Base-by-base conservation (phyloP, 30 jellyfish, hydroid and myxozoan genomes). In the Aurelia sp. region DNA sequence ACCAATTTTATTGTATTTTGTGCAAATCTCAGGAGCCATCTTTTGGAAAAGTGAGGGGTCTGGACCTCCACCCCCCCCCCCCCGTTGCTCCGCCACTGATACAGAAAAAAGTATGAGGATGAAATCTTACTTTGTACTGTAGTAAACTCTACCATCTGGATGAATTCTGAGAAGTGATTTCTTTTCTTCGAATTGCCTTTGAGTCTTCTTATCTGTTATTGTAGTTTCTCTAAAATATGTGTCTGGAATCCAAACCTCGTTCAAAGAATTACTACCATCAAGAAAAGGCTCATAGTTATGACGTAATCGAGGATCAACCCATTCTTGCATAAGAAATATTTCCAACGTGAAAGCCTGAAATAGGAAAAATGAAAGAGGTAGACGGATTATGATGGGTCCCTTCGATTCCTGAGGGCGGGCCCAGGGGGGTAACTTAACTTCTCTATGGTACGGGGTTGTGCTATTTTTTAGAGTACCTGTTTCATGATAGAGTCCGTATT, bases 221-320 rank as follows among this genome's bases (percentile, higher is more conserved):
- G 89, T 86, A n/a, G 98, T 44, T 62, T 92, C 97, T 19, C 67
- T 91, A 75, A 92, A 92, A 65, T 86, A 92, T 23, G 98, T 86
- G 68, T 92, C 98, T 4, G 98, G 98, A 51, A 87, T 76, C 98
- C 98, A 92, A 4, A 92, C 51, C 3, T 72, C 77, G 20, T 66
- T 79, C 8, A 61, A 9, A 30, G 87, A 75, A 21, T 71, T 59
- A 67, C 92, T 76, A 59, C 82, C 97, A 65, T 92, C 98, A 11
- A 92, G 84, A 52, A 80, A 62, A 3, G 71, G 74, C 13, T 12
- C 59, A 70, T 76, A 47, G 67, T 74, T 65, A 64, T 92, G 98
- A 40, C 86, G 92, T 35, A 92, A 61, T 67, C 98, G 60, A 17
- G 81, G 84, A 50, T 92, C 98, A 27, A 52, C 37, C 98, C 98